Evolutionary conservation across 37 sponge, comb jelly and placozoan genomes (phyloP).

Genomic region (Theonella swinhoei): DNA sequence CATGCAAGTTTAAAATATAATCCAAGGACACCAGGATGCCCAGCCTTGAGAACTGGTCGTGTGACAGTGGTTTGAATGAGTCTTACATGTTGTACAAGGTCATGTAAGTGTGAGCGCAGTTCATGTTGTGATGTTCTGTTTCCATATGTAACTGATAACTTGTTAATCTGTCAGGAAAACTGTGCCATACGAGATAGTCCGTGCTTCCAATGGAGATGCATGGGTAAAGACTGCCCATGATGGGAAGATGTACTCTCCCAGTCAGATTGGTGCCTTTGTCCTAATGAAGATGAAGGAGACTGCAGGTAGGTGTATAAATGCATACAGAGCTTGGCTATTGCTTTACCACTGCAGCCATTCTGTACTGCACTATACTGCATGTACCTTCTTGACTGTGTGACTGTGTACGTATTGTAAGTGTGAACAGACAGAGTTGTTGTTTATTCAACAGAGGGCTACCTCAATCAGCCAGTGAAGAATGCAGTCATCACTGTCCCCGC

Average conservation of each 20-base stretch:
- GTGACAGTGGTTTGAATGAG: too few relatives aligned
- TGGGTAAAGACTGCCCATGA: conserved; percentile 86
- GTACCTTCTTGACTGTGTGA: too few relatives aligned
- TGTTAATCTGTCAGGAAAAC: conserved; percentile 50
- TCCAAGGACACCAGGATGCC: too few relatives aligned
- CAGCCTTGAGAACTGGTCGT: too few relatives aligned
- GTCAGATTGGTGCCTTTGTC: conserved; percentile 98
- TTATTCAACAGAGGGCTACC: conserved; percentile 86
- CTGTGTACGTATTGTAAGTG: background rate
- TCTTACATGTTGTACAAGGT: background rate
- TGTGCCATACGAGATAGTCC: conserved; percentile 88
- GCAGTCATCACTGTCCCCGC: conserved; percentile 99
- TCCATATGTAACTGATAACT: background rate
- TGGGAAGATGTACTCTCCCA: conserved; percentile 96
- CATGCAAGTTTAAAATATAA: too few relatives aligned
- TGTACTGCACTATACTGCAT: too few relatives aligned
- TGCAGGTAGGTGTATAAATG: conserved; percentile 68
- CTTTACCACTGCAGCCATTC: too few relatives aligned
- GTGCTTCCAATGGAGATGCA: conserved; percentile 96
- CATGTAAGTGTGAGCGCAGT: background rate
- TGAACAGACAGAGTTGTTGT: background rate
- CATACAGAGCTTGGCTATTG: too few relatives aligned
- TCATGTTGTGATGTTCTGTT: background rate
- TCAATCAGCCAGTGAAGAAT: conserved; percentile 82
- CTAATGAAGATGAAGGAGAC: conserved; percentile 99